phyloP scores from a whole-genome alignment of 2,888 invertebrate genomes.

The Beris chalybata region DNA sequence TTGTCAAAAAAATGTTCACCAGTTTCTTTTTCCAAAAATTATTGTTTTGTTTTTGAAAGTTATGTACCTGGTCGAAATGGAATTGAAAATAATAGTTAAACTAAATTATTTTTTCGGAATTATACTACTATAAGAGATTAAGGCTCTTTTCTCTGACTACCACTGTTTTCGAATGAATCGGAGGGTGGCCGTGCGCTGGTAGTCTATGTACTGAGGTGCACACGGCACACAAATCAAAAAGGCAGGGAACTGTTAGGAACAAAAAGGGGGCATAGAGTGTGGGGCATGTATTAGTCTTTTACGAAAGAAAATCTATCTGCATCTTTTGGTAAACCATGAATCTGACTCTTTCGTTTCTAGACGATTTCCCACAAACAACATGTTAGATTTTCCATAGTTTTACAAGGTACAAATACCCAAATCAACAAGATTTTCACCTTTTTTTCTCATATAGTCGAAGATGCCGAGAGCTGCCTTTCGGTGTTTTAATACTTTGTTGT shows the following conservation, averaged over 20 bases:
- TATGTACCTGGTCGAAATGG: conserved; percentile 37
- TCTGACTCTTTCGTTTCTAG: conserved; percentile 13
- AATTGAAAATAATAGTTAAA: conserved; percentile 30
- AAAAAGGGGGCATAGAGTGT: neutral
- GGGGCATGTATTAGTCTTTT: neutral
- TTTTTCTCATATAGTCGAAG: conserved; percentile 6
- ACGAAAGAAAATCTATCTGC: conserved; percentile 8
- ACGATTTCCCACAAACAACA: neutral
- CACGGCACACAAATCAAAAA: conserved; percentile 58
- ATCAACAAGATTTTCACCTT: conserved; percentile 23
- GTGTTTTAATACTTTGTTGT: neutral
- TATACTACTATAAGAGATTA: conserved; percentile 35
- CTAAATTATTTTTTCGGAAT: conserved; percentile 32
- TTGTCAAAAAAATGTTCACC: neutral
- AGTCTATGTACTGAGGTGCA: conserved; percentile 65
- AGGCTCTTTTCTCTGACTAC: conserved; percentile 62
- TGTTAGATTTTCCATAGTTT: conserved; percentile 8
- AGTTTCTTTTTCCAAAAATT: neutral
- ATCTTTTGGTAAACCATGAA: conserved; percentile 19
- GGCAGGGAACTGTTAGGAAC: neutral
- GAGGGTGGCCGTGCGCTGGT: conserved; percentile 58
- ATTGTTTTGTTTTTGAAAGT: neutral
- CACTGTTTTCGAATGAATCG: conserved; percentile 65
- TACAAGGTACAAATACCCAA: neutral
- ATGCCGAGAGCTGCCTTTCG: neutral